These are phyloP conservation scores for Metopolophium dirhodum DNA, from an alignment of 1,140 invertebrate genomes.

Conservation along the genomic window DNA sequence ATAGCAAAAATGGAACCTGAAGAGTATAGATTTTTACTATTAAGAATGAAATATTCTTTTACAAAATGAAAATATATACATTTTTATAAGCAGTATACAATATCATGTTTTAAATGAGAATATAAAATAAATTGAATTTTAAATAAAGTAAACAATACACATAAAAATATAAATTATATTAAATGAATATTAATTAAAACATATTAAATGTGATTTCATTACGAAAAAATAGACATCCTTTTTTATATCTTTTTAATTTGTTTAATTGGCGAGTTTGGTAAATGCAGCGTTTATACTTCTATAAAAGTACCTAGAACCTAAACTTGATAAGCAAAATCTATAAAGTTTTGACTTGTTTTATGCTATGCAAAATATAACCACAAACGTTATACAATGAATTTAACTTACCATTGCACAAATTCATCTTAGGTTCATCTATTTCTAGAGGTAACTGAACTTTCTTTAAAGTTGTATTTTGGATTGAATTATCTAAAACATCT, in stretches of 20 bases:
- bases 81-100: background rate
- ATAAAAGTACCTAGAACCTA: constrained; percentile 25
- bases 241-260: background rate
- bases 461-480: too few relatives aligned
- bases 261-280: background rate
- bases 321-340: background rate
- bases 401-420: constrained; percentile 26
- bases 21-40: background rate
- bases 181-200: background rate
- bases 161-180: background rate
- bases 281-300: background rate
- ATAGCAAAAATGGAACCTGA: background rate
- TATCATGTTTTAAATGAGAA: background rate
- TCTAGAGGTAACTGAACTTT: background rate
- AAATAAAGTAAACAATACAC: background rate
- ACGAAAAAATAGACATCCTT: background rate
- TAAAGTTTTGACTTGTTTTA: constrained; percentile 21
- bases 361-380: constrained; percentile 1
- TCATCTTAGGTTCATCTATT: background rate
- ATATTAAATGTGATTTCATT: background rate
- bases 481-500: too few relatives aligned
- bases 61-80: background rate
- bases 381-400: constrained; percentile 22
- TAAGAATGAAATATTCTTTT: background rate
- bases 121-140: background rate